Conservation (phyloP, 2,888 invertebrate species). For the Andrena praecox region DNA sequence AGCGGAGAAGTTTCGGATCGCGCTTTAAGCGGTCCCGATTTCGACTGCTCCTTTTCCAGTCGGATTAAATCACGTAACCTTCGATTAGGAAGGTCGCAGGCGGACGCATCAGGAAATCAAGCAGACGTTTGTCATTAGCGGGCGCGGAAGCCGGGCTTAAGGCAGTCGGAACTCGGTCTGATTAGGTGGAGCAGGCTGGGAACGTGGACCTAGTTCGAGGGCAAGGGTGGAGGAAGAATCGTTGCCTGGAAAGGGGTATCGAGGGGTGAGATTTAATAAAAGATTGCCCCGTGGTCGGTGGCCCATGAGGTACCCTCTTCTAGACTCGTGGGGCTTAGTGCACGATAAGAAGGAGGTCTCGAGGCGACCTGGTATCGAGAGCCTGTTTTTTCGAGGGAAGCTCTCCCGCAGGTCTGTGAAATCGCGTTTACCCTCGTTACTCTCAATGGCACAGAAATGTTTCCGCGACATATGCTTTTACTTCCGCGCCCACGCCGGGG, state of each 20-base stretch:
- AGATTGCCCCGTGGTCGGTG: constrained; percentile 71
- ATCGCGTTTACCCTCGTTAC: constrained; percentile 59
- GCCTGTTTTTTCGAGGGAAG: constrained; percentile 25
- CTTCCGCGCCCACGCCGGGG: not conserved
- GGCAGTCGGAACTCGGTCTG: constrained; percentile 78
- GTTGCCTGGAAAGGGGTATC: constrained; percentile 50
- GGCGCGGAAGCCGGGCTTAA: constrained; percentile 77
- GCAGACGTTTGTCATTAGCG: constrained; percentile 80
- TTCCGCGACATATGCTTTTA: constrained; percentile 20
- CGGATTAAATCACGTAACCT: constrained; percentile 32
- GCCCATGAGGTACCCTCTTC: constrained; percentile 52
- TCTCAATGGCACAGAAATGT: constrained; percentile 28
- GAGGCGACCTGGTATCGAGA: constrained; percentile 20
- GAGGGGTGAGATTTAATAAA: constrained; percentile 78
- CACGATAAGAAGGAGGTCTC: constrained; percentile 53
- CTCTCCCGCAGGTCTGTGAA: constrained; percentile 31
- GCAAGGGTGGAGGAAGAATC: constrained; percentile 38
- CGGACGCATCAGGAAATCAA: constrained; percentile 64
- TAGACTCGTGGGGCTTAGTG: constrained; percentile 46
- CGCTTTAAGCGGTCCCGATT: constrained; percentile 19
- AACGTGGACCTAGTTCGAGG: constrained; percentile 45
- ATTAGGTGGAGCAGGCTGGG: constrained; percentile 53
- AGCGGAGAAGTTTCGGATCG: constrained; percentile 19
- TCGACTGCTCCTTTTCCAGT: not conserved
- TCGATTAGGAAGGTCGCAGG: constrained; percentile 24